A percentile compares a stretch with the other conserved stretches of the same genome.
These are phyloP conservation scores for Sitta europaea DNA, from an alignment of 2,113 vertebrate genomes.

Conservation along the genomic window DNA sequence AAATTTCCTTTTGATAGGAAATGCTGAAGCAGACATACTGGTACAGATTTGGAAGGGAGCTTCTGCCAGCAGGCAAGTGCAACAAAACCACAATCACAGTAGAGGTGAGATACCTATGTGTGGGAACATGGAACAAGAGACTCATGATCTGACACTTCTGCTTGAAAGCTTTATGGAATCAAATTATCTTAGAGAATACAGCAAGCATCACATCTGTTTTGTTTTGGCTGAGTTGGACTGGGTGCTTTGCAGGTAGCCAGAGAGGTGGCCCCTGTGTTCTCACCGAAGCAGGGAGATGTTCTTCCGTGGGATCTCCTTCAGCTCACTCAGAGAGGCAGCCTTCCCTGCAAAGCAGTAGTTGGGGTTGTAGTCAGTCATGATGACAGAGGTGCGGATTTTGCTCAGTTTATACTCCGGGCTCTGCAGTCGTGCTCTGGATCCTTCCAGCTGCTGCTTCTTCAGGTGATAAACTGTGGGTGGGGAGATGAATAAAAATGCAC, in stretches of 20 bases:
- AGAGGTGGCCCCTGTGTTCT: neutral
- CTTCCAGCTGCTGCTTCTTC: slow-evolving; percentile 81
- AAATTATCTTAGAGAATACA: neutral
- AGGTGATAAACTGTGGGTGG: slow-evolving; percentile 80
- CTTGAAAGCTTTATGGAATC: neutral
- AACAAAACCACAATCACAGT: neutral
- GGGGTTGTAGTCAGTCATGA: slow-evolving; percentile 92
- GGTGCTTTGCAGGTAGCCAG: neutral
- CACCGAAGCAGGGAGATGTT: slow-evolving; percentile 90
- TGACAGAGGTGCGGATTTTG: slow-evolving; percentile 86
- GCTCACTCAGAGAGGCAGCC: slow-evolving; percentile 76
- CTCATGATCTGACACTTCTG: neutral
- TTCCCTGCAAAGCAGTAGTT: slow-evolving; percentile 91
- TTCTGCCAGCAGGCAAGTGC: neutral
- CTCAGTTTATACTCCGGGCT: slow-evolving; percentile 89
- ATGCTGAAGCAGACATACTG: neutral
- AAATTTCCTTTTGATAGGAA: neutral
- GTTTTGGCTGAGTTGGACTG: neutral
- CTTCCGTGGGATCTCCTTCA: slow-evolving; percentile 87
- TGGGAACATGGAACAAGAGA: neutral
- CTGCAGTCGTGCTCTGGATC: slow-evolving; percentile 76
- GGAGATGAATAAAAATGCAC: neutral
- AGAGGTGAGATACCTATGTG: neutral
- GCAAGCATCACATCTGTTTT: neutral
- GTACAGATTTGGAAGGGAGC: neutral